Evolutionary conservation across 1,140 invertebrate genomes (phyloP).

Genomic region (Physella acuta): DNA sequence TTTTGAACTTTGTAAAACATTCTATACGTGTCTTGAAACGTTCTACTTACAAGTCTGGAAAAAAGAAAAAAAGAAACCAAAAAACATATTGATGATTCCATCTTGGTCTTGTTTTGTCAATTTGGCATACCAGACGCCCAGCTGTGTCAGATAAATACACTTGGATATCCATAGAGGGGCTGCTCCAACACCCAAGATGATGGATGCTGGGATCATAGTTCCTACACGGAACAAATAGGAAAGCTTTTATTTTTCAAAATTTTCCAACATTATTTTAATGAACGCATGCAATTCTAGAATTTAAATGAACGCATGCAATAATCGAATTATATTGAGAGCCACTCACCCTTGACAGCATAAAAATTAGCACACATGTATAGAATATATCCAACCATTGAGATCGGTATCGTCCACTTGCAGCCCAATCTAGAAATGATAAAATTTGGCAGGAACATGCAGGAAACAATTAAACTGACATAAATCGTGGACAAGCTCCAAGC

Average conservation of each 20-base stretch:
- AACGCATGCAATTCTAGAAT: no score
- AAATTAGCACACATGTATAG: constrained; percentile 93
- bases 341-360: constrained; percentile 61
- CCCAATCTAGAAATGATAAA: constrained; percentile 69
- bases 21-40: no score
- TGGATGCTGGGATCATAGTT: constrained; percentile 88
- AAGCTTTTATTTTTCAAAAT: constrained; percentile 36
- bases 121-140: constrained; percentile 72
- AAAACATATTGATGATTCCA: constrained; percentile 90
- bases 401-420: constrained; percentile 91
- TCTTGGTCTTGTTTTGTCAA: constrained; percentile 71
- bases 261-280: no score
- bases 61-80: constrained; percentile 96
- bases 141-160: constrained; percentile 91
- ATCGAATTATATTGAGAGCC: no score
- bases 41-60: constrained; percentile 84
- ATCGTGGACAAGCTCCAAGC: constrained; percentile 32
- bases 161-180: constrained; percentile 96
- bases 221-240: no score
- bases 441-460: constrained; percentile 85
- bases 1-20: background rate
- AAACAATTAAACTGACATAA: constrained; percentile 85
- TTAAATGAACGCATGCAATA: no score
- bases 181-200: constrained; percentile 82
- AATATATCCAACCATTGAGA: constrained; percentile 88